A percentile compares a stretch with the other conserved stretches of the same genome.
phyloP scores from a whole-genome alignment of 2,888 invertebrate genomes.

The Drosophila kuntzei region DNA sequence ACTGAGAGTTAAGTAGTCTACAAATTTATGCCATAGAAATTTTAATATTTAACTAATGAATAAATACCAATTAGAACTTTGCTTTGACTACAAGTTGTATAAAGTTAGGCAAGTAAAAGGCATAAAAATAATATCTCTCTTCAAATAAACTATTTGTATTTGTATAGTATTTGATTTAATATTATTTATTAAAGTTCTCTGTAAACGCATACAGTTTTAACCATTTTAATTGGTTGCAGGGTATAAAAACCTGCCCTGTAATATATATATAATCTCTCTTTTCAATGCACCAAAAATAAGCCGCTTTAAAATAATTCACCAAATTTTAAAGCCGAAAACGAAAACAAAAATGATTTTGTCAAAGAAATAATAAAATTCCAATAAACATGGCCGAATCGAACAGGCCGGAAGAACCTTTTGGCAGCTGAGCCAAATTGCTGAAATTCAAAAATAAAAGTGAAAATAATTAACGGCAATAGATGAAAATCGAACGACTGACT shows the following conservation, averaged over 20 bases:
- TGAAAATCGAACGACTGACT: background rate
- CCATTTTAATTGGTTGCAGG: constrained; percentile 5
- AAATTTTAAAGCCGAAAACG: constrained; percentile 21
- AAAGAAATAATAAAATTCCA: constrained; percentile 48
- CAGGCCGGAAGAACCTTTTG: constrained; percentile 11
- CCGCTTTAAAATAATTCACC: constrained; percentile 49
- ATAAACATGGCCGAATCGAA: constrained; percentile 27
- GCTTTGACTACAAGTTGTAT: constrained; percentile 3
- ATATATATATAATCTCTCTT: constrained; percentile 5
- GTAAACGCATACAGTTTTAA: background rate
- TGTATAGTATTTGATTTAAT: background rate
- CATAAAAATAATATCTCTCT: background rate
- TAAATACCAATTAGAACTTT: constrained; percentile 31
- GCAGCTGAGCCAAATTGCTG: background rate
- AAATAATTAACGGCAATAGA: constrained; percentile 58
- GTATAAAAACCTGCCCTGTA: constrained; percentile 5
- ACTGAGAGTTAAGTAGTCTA: constrained; percentile 38
- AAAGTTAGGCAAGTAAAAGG: constrained; percentile 2
- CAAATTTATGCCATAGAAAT: constrained; percentile 53
- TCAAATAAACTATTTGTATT: background rate
- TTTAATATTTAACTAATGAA: constrained; percentile 65
- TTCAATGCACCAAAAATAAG: constrained; percentile 25
- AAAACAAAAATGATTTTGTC: constrained; percentile 7
- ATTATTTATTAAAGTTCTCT: constrained; percentile 1
- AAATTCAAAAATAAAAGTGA: constrained; percentile 16